Evolutionary conservation across 1,140 invertebrate genomes (phyloP), one percentile per base, ranked within the genome.

Genomic region (Hesperophylax magnus): DNA sequence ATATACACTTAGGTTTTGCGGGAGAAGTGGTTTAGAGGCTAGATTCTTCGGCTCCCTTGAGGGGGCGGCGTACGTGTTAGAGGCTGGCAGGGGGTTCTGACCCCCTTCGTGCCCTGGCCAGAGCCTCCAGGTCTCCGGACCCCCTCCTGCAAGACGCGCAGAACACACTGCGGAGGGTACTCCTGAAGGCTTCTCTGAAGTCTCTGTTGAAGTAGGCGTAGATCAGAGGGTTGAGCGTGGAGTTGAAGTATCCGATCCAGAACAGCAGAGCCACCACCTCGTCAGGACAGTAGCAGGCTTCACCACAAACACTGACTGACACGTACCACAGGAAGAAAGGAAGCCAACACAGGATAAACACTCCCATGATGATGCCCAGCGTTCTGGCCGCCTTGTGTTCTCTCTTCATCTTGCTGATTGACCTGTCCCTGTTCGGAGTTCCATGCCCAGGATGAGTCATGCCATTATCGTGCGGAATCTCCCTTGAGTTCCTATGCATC

Each of bases 221-320:
- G 85, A 99, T 99, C 39, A 99, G 91, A 2, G 98, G 98, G 90
- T 99, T 99, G 61, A 99, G 91, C 27, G 97, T 97, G 5, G 97
- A 99, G 89, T 99, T 99, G 87, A 98, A 97, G 90, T 99, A 99
- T 39, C 98, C 98, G 86, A 99, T 97, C 98, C 98, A 99, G 90
- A 99, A 99, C 79, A 99, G 92, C 27, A 97, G 93, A 63, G 95
- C 93, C 15, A 98, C 96, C 20, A 99, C 93, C 53, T 96, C 91
- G 47, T 96, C 93, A 0, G 97, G 97, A 85, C 93, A 95, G 22
- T 92, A 90, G 88, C 97, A 98, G 3, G 91, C 86, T 4, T 92
- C 89, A 9, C 92, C 93, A 87, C 97, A 98, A 31, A 98, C 90
- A 14, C 94, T 93, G 11, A 95, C 96, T 31, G 94, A 87, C 5